Base-by-base conservation (phyloP, 2,888 invertebrate genomes). In the Trisateles emortualis region DNA sequence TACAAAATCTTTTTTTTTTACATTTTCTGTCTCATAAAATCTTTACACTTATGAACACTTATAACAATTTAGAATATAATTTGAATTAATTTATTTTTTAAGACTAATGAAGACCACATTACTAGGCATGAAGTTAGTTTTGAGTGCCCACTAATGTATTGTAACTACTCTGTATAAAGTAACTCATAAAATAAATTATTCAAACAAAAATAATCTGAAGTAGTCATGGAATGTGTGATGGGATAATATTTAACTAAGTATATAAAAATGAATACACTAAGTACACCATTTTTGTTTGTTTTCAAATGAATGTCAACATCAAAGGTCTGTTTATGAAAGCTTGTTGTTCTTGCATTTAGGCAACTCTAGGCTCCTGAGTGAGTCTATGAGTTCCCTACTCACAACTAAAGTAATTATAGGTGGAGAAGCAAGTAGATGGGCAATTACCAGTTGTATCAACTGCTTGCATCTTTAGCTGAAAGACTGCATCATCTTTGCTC, bases 51-150 rank as follows among this genome's bases (percentile, higher is more conserved):
- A 87, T 87, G 89, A 92, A 91, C 90, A 91, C 90, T 88, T 90
- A 92, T 64, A 89, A 86, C 87, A 86, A 90, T 92, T 92, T 92
- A 90, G 90, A 91, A 91, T 91, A 90, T 88, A 86, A 64, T 76
- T 80, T 79, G 59, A 74, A 72, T 75, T 72, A 60, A 55, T 65
- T 71, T 62, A 45, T 70, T 69, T 66, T 67, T 59, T 62, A 57
- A 29, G 36, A 76, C 72, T 83, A 83, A 79, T 75, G 72, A 74
- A 78, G 78, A 87, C 83, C 84, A 83, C 74, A 75, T 49, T 53
- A 38, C 35, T 16, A 49, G n/a, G n/a, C n/a, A n/a, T 53, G 51
- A 40, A 29, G 47, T 45, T 2, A 42, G 33, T 53, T 49, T 57
- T 61, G 52, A 60, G 42, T 65, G 63, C 52, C 59, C 55, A 59